Evolutionary conservation across 2,888 invertebrate genomes (phyloP).

Genomic region (Galerucella calmariensis): DNA sequence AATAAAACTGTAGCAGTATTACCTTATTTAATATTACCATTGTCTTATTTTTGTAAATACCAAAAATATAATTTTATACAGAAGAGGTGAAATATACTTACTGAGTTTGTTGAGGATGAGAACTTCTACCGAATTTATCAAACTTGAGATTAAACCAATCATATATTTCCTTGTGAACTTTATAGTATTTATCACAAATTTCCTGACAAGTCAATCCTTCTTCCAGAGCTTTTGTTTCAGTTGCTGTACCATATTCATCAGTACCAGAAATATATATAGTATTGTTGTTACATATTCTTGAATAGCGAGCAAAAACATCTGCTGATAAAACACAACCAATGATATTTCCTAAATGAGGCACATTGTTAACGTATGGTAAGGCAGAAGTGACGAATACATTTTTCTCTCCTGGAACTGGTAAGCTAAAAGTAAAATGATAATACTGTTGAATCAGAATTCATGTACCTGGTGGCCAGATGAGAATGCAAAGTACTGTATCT

Average conservation of each 20-base stretch:
- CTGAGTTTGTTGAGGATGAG: slow-evolving; percentile 91
- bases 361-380: slow-evolving; percentile 98
- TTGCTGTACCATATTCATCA: slow-evolving; percentile 99
- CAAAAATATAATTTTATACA: too few relatives aligned
- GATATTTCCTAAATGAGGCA: slow-evolving; percentile 98
- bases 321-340: slow-evolving; percentile 97
- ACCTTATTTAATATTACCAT: too few relatives aligned
- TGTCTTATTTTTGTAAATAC: too few relatives aligned
- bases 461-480: too few relatives aligned
- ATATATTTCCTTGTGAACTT: slow-evolving; percentile 91
- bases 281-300: slow-evolving; percentile 89
- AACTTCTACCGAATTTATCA: slow-evolving; percentile 97
- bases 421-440: slow-evolving; percentile 64
- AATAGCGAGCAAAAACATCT: slow-evolving; percentile 89
- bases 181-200: slow-evolving; percentile 97
- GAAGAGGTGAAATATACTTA: slow-evolving; percentile 65
- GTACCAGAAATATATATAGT: slow-evolving; percentile 93
- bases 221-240: slow-evolving; percentile 97
- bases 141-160: slow-evolving; percentile 98
- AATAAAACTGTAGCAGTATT: too few relatives aligned
- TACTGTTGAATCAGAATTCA: neutral
- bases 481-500: too few relatives aligned
- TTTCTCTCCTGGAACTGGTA: slow-evolving; percentile 82
- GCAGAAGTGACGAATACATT: slow-evolving; percentile 96
- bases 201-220: slow-evolving; percentile 83